Conservation (phyloP, 2,113 vertebrate species). For the Zeus faber region DNA sequence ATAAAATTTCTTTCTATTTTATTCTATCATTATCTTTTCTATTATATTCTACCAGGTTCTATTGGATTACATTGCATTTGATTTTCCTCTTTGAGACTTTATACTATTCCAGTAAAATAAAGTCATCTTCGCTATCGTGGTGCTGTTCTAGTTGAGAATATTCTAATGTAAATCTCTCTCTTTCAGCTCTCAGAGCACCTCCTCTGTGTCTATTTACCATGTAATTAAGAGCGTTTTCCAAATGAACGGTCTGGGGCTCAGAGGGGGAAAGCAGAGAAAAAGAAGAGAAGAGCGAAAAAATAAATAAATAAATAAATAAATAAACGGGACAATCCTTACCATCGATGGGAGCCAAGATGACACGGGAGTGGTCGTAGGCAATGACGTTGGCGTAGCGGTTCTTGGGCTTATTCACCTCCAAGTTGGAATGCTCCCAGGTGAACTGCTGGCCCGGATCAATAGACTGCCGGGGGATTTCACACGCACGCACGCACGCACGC, state of each 20-base stretch:
- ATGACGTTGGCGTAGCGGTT: conserved; percentile 98
- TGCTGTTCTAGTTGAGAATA: too few species aligned
- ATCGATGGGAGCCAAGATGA: conserved; percentile 94
- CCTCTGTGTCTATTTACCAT: conserved; percentile 1
- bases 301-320: background rate
- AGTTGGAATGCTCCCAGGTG: conserved; percentile 98
- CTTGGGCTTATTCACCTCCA: conserved; percentile 98
- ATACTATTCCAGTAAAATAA: too few species aligned
- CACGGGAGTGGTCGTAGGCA: conserved; percentile 95
- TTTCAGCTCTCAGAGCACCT: too few species aligned
- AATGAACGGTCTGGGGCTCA: background rate
- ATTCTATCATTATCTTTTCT: too few species aligned
- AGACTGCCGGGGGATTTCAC: conserved; percentile 75
- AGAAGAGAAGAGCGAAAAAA: background rate
- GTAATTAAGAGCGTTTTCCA: conserved; percentile 24
- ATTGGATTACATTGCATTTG: too few species aligned
- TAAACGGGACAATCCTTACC: conserved; percentile 67
- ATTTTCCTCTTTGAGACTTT: too few species aligned
- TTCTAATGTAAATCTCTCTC: too few species aligned
- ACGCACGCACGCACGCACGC: conserved; percentile 8
- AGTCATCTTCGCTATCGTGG: too few species aligned
- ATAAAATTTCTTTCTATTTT: too few species aligned
- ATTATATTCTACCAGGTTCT: too few species aligned
- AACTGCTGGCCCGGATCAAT: conserved; percentile 99
- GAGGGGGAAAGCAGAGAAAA: background rate